These are phyloP conservation scores for Eupithecia insigniata DNA, from an alignment of 2,888 invertebrate species.

Conservation along the genomic window DNA sequence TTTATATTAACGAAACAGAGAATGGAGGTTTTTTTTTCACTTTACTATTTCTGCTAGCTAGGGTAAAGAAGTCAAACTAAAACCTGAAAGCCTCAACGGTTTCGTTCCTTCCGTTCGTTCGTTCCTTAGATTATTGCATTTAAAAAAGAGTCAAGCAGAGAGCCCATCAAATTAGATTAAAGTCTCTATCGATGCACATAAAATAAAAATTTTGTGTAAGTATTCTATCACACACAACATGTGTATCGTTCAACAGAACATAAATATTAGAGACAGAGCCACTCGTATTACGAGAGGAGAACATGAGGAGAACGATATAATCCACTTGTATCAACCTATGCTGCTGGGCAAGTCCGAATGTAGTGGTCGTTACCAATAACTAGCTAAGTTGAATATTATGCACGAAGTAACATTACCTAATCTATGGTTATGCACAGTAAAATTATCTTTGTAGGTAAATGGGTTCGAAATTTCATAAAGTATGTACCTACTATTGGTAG, in stretches of 20 bases:
- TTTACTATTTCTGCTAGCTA: neutral
- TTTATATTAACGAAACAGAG: neutral
- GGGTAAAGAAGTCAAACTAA: neutral
- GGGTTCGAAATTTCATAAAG: too few relatives aligned
- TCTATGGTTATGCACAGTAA: too few relatives aligned
- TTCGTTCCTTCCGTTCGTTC: too few relatives aligned
- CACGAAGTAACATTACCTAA: too few relatives aligned
- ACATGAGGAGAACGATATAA: conserved; percentile 26
- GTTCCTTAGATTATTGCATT: neutral
- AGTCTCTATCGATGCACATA: neutral
- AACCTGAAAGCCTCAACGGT: neutral
- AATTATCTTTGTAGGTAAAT: too few relatives aligned
- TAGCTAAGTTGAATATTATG: neutral
- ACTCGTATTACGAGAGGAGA: conserved; percentile 6
- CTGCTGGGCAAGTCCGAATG: conserved; percentile 16
- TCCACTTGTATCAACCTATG: conserved; percentile 33
- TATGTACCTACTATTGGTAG: too few relatives aligned
- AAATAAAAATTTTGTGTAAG: neutral
- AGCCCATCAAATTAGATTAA: neutral
- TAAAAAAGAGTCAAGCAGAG: neutral
- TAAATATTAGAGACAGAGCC: neutral
- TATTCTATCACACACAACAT: neutral
- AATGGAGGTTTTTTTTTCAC: neutral
- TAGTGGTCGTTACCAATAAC: neutral
- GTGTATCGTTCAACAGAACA: neutral